Evolutionary conservation across 1,140 invertebrate species (phyloP), one percentile per base, ranked within the genome.

Genomic region (Hyposmocoma kahamanoa): DNA sequence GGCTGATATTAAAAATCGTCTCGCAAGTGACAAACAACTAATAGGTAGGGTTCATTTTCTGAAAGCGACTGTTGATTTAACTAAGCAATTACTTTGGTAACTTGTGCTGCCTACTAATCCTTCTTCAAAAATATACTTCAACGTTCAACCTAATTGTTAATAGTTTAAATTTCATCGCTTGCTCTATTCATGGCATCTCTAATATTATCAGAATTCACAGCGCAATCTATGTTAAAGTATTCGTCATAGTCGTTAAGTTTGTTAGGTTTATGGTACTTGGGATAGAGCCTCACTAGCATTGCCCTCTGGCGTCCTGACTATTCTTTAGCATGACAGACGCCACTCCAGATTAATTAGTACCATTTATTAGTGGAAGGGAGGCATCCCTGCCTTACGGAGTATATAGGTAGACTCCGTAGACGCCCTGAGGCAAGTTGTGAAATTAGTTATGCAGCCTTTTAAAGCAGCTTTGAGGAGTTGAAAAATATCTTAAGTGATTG

Each of bases 261-360:
- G 0, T 19, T 26, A 19, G 1, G n/a, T 18, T 2, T 26, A 20
- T 34, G 28, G 11, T 9, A 9, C 0, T 10, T 32, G 3, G 24
- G 20, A 13, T 17, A 26, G 17, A 11, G 56, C 62, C 55, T 56
- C 38, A 8, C 18, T 32, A 9, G 30, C n/a, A 21, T 4, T 42
- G 56, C 58, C 59, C 32, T 21, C 38, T 42, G 52, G 49, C 47
- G 47, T 50, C 41, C 43, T 50, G 59, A 56, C 72, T 77, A 77
- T 83, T 79, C 76, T 79, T 82, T 74, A 79, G 65, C 72, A 79
- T 75, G 78, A 79, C 78, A 82, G 74, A 72, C 65, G 68, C 66
- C 69, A 70, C 64, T 72, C 62, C 59, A 72, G 75, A 84, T 77
- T 84, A 80, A 80, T 84, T 79, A 77, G 66, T 46, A 51, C 62